These are phyloP conservation scores for Trachurus trachurus DNA, from an alignment of 2,797 vertebrate genomes.

Conservation along the genomic window DNA sequence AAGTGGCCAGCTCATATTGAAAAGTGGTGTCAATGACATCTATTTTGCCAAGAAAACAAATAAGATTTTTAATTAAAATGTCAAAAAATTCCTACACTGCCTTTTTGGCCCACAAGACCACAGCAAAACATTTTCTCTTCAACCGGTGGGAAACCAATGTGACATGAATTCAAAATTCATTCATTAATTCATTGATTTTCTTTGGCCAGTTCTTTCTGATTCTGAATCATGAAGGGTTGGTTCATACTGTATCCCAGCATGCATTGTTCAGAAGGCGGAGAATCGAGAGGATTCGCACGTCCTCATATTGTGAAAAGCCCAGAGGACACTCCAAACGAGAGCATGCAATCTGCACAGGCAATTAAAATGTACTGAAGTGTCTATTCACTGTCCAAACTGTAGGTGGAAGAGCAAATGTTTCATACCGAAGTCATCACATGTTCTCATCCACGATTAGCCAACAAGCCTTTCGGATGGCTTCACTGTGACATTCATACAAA, in stretches of 20 bases:
- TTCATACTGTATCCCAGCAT: slow-evolving; percentile 9
- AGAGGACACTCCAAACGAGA: slow-evolving; percentile 5
- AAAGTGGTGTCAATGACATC: background rate
- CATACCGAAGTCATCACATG: slow-evolving; percentile 36
- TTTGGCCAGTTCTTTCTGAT: background rate
- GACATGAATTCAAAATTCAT: background rate
- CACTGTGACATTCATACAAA: slow-evolving; percentile 67
- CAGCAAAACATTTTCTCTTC: too few relatives aligned
- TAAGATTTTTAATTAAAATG: background rate
- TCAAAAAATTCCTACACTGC: background rate
- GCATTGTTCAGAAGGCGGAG: slow-evolving; percentile 7
- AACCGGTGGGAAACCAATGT: slow-evolving; percentile 11
- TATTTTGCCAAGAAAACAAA: background rate
- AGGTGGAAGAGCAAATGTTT: slow-evolving; percentile 6
- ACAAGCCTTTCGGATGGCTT: slow-evolving; percentile 44
- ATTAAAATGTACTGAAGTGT: slow-evolving; percentile 8
- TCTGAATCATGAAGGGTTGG: slow-evolving; percentile 5
- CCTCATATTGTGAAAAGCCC: background rate
- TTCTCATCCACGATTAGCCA: slow-evolving; percentile 37
- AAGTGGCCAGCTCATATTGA: background rate
- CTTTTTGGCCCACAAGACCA: background rate
- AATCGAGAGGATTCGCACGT: background rate
- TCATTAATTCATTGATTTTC: background rate
- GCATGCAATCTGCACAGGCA: slow-evolving; percentile 14
- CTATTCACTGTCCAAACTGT: background rate